Evolutionary conservation across 2,113 vertebrate genomes (phyloP), one percentile per base, ranked within the genome.

Genomic region (Pedetes capensis): DNA sequence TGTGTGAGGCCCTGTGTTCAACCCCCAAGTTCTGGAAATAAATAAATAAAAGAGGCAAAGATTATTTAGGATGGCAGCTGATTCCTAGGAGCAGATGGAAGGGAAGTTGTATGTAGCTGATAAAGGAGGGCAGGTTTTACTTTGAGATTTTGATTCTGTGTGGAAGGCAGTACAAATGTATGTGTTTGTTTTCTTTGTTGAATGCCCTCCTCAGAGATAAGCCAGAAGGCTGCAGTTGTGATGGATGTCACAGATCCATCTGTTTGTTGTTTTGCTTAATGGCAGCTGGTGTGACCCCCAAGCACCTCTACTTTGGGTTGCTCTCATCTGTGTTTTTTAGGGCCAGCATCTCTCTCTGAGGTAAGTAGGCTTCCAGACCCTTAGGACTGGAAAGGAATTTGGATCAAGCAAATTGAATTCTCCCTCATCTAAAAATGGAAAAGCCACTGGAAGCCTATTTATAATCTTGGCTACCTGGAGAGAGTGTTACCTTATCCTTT

Each of bases 391-490:
- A 34, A 57, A 59, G 87, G 47, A 39, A 9, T 25, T 44, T 85
- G 66, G 61, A 42, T 44, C 29, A n/a, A 63, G 80, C 44, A 55
- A 39, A 25, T 42, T 66, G 39, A 80, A 23, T 83, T 79, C 59
- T 64, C 27, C 49, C 25, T 79, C 69, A 34, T 76, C 53, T 72
- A 23, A 69, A 90, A 96, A 72, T 64, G 27, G 76, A 63, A 86
- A 81, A 34, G 69, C 61, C 47, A 37, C 63, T 93, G 37, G 61
- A 71, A 79, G 95, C 87, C 0, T 98, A 98, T 98, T 98, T 98
- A 97, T 98, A 98, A 83, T 71, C 91, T 68, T 96, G 96, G 85
- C 87, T 59, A 64, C 81, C 97, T 96, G 34, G 94, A 34, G 94
- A 34, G 94, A 59, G 32, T 71, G 97, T 97, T 95, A 98, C 80